Percentiles rank a stretch among this genome's conserved stretches.
Conservation (phyloP, 2,888 invertebrate species). For the Augochlorella aurata region DNA sequence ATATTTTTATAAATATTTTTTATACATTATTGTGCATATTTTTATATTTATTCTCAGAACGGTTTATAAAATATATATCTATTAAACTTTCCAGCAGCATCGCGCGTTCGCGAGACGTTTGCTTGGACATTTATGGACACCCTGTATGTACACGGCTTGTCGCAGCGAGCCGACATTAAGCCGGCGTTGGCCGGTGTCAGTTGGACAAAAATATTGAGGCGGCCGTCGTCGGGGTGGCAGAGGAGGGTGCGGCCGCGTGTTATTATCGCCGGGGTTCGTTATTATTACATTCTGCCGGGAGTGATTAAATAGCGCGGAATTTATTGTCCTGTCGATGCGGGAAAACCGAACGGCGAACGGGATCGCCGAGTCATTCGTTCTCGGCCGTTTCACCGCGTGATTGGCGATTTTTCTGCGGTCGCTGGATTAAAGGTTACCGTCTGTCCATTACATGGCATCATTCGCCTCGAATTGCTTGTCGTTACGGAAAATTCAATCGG, state of each 20-base stretch:
- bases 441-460: neutral
- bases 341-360: neutral
- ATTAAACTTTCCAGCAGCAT: too few species aligned
- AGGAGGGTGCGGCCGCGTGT: slow-evolving; percentile 22
- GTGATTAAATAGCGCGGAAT: slow-evolving; percentile 32
- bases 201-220: slow-evolving; percentile 56
- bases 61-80: too few species aligned
- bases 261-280: slow-evolving; percentile 27
- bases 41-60: too few species aligned
- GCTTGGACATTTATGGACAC: too few species aligned
- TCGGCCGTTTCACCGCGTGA: neutral
- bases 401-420: neutral
- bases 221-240: neutral
- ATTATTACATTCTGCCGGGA: slow-evolving; percentile 33
- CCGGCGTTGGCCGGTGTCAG: slow-evolving; percentile 55
- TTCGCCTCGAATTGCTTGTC: neutral
- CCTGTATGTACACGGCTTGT: slow-evolving; percentile 29
- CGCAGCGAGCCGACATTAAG: slow-evolving; percentile 60
- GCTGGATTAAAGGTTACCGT: neutral
- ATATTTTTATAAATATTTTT: too few species aligned
- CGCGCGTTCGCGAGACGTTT: too few species aligned
- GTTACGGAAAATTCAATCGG: neutral
- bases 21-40: too few species aligned
- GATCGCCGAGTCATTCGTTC: slow-evolving; percentile 5
- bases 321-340: slow-evolving; percentile 8